Evolutionary conservation across 2,797 vertebrate genomes (phyloP), one percentile per base, ranked within the genome.

Genomic region (Chrysocyon brachyurus): DNA sequence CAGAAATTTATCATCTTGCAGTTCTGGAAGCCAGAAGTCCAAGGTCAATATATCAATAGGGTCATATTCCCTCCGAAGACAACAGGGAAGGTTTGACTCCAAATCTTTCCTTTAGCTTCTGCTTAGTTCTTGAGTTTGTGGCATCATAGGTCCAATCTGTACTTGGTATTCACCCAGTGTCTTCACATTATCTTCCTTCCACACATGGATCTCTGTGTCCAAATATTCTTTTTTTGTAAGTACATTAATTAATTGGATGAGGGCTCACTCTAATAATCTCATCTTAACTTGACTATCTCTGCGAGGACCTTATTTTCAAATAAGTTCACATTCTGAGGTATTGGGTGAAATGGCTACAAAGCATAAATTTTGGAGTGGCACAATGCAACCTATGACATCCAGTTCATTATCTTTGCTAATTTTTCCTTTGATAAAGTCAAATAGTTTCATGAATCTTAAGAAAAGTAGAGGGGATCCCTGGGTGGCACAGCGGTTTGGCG

Each of bases 211-310:
- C 31, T 81, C n/a, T 49, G 28, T 59, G 46, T 52, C 21, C n/a
- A 88, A 61, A 31, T 19, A 11, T 66, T 24, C 26, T 0, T 2
- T 72, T 83, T 86, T 61, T 49, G 33, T 52, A 49, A 91, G 36
- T 16, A 66, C 9, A 56, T 14, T 7, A 17, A 31, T 83, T 61
- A 83, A 56, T 19, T 57, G 21, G 16, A 78, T 56, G 59, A n/a
- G 4, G 7, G 4, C 17, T 28, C 31, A 21, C 28, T 5, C 28
- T 36, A 81, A 7, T 19, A 68, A 56, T 40, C 28, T 87, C 59
- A 91, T 86, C 83, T 85, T 86, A 94, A 91, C 26, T 81, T 86
- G 28, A n/a, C 82, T 49, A 78, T 88, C 83, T 86, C 83, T 86
- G 26, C 24, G 63, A 91, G 94, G 49, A 28, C 8, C 11, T 12